Percentiles rank a stretch among this genome's conserved stretches.
Conservation (phyloP, 2,797 vertebrate species). For the Pipistrellus pygmaeus region DNA sequence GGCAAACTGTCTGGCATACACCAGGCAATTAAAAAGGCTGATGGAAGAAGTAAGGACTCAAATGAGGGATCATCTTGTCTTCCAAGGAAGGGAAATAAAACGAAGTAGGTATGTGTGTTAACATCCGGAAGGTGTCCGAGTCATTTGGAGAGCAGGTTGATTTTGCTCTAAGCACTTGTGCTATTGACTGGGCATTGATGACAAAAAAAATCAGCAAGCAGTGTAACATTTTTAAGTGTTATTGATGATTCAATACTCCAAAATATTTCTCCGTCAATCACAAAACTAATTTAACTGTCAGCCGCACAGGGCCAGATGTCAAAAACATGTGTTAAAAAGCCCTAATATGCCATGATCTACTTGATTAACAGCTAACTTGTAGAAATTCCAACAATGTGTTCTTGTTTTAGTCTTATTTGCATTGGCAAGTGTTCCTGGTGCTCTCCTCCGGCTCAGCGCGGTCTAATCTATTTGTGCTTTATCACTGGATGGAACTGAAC, state of each 20-base stretch:
- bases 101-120: constrained; percentile 51
- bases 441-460: constrained; percentile 82
- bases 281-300: constrained; percentile 88
- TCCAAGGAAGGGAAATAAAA: constrained; percentile 60
- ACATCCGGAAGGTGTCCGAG: constrained; percentile 49
- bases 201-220: constrained; percentile 71
- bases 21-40: constrained; percentile 25
- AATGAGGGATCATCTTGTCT: constrained; percentile 30
- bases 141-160: constrained; percentile 70
- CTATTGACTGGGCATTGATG: constrained; percentile 61
- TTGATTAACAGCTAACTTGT: constrained; percentile 88
- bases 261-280: constrained; percentile 81
- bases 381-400: constrained; percentile 87
- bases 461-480: constrained; percentile 86
- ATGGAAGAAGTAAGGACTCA: constrained; percentile 52
- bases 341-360: constrained; percentile 85
- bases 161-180: constrained; percentile 72
- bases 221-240: constrained; percentile 73
- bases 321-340: constrained; percentile 86
- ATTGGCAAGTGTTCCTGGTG: constrained; percentile 83
- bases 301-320: constrained; percentile 82
- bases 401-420: constrained; percentile 88
- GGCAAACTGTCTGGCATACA: background rate
- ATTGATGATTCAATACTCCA: constrained; percentile 78
- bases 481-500: constrained; percentile 73